Base-by-base conservation (phyloP, 2,888 invertebrate species). In the Amphipyra tragopoginis region DNA sequence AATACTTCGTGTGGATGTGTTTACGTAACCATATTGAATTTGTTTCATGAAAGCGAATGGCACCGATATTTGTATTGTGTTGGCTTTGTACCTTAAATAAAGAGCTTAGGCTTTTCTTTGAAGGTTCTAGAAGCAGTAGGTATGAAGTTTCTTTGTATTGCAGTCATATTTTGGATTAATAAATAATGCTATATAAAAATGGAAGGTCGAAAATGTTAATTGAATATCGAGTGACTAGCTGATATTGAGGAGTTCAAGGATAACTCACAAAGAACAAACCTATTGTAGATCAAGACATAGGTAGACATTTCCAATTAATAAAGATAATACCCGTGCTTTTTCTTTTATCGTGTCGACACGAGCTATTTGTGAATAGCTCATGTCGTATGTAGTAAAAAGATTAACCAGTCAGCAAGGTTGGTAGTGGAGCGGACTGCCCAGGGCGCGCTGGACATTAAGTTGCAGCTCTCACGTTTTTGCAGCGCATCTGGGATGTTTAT, bases 11-110 rank as follows among this genome's bases (percentile, higher is more conserved):
- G 59, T 38, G 51, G 60, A 59, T 45, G 11, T 65, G 40, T 72
- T 72, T 55, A 48, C 60, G 48, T 55, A 44, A 59, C 14, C 11
- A 43, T 66, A 69, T 73, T 69, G 68, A 52, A 55, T 52, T 67
- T 49, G 55, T 60, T 67, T 55, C 49, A 61, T 48, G 40, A 61
- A 67, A 61, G 38, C 43, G 49, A 69, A 55, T 67, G 52, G 52
- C 39, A 36, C 51, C 40, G 26, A 61, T 70, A 67, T 73, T 67
- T 60, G 55, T 53, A 63, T 45, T 42, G 45, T 47, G 40, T 40
- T 52, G n/a, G 52, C 44, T 49, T 34, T 26, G 7, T 44, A 36
- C 49, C 13, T 51, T 40, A 36, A 55, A 61, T 67, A 45, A 50
- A 48, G 33, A 34, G 29, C 39, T 38, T 8, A 55, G 15, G 13